phyloP scores from a whole-genome alignment of 2,113 vertebrate species.

The Eupsittula cactorum region DNA sequence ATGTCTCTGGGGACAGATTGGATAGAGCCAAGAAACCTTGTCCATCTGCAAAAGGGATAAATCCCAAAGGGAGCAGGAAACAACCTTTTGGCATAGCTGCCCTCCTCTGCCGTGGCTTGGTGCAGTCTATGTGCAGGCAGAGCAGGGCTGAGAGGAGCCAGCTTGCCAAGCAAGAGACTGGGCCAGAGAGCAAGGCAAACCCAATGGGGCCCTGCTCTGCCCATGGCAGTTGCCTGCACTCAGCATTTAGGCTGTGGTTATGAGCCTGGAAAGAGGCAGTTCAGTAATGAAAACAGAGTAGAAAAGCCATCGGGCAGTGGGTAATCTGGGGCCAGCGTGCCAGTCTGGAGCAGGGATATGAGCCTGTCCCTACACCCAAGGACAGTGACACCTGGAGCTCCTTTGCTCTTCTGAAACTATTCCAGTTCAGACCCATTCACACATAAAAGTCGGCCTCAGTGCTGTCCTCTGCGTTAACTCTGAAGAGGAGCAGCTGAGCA shows the following conservation, averaged over 20 bases:
- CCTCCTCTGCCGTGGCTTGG: background rate
- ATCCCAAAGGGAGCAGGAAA: background rate
- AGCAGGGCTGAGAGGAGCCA: background rate
- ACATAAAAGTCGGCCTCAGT: background rate
- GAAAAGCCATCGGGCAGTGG: background rate
- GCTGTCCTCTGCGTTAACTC: background rate
- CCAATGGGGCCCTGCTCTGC: rapidly evolving
- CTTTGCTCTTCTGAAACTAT: background rate
- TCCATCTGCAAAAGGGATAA: background rate
- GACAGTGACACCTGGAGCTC: background rate
- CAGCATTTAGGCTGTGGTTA: background rate
- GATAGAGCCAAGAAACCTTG: background rate
- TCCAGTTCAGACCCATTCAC: background rate
- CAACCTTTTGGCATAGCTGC: background rate
- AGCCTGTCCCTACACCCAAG: background rate
- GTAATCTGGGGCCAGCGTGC: background rate
- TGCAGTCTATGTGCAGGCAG: background rate
- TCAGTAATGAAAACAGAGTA: background rate
- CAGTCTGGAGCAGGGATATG: background rate
- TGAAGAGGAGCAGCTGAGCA: background rate
- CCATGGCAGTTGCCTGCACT: background rate
- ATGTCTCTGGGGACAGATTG: background rate
- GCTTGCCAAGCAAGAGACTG: background rate
- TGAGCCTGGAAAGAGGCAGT: background rate
- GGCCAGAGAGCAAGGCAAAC: background rate